These are phyloP conservation scores for Rhea americana DNA, from an alignment of 2,113 vertebrate species.

Conservation along the genomic window DNA sequence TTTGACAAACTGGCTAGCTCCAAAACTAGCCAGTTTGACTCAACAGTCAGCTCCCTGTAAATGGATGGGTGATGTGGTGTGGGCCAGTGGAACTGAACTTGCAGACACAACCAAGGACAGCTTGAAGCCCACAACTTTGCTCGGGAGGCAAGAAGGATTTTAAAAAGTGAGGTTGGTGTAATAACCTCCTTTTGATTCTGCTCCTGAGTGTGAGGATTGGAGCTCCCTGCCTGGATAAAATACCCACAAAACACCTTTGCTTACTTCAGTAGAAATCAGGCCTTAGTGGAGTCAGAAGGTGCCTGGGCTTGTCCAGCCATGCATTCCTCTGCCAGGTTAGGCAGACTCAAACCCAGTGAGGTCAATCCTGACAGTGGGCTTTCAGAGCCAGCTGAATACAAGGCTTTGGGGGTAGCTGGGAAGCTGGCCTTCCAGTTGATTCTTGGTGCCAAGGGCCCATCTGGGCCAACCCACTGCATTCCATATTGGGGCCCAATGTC, in stretches of 20 bases:
- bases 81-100: neutral
- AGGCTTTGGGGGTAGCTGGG: neutral
- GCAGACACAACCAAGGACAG: neutral
- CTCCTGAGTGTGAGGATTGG: neutral
- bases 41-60: neutral
- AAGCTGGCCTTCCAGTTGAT: neutral
- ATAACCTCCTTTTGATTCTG: neutral
- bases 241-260: neutral
- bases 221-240: neutral
- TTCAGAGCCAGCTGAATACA: neutral
- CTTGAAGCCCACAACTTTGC: neutral
- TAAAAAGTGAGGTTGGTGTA: neutral
- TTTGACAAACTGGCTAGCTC: neutral
- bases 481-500: rapidly evolving
- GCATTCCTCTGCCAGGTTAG: rapidly evolving
- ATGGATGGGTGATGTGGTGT: neutral
- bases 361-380: neutral
- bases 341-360: neutral
- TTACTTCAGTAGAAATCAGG: neutral
- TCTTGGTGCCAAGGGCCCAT: neutral
- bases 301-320: neutral
- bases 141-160: neutral
- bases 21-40: neutral
- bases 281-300: neutral
- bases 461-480: rapidly evolving